These are phyloP conservation scores for Onychomys torridus DNA, from an alignment of 2,797 vertebrate species.

Conservation along the genomic window DNA sequence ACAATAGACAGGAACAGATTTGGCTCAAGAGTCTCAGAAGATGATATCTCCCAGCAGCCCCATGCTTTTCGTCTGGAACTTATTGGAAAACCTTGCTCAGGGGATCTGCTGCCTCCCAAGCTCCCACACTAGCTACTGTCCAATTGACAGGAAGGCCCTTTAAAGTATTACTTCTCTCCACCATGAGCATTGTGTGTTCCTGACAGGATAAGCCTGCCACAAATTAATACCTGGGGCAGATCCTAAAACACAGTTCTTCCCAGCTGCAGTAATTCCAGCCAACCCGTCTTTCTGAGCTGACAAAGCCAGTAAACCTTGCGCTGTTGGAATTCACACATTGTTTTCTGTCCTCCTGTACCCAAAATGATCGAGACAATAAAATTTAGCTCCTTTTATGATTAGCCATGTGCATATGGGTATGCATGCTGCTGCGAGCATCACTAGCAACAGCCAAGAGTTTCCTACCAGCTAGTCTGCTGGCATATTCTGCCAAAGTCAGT, in stretches of 20 bases:
- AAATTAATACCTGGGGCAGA: slow-evolving; percentile 73
- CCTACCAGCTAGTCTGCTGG: rapidly evolving
- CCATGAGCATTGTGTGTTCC: slow-evolving; percentile 8
- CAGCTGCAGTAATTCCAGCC: slow-evolving; percentile 64
- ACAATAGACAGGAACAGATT: not conserved
- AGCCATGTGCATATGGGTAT: not conserved
- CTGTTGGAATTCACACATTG: not conserved
- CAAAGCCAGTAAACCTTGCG: slow-evolving; percentile 72
- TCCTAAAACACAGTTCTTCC: slow-evolving; percentile 69
- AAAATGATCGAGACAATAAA: slow-evolving; percentile 72
- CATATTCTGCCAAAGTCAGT: rapidly evolving
- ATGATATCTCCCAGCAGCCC: slow-evolving; percentile 44
- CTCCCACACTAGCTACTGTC: slow-evolving; percentile 23
- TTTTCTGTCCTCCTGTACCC: not conserved
- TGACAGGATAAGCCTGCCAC: slow-evolving; percentile 66
- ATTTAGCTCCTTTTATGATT: slow-evolving; percentile 70
- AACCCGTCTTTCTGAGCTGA: slow-evolving; percentile 22
- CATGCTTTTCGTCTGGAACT: slow-evolving; percentile 62
- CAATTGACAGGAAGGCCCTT: not conserved
- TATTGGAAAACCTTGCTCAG: slow-evolving; percentile 70
- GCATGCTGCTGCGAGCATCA: not conserved
- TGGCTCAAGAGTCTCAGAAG: slow-evolving; percentile 47
- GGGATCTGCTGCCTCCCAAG: slow-evolving; percentile 55
- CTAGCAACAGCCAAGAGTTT: not conserved
- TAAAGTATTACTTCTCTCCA: slow-evolving; percentile 42